phyloP scores from a whole-genome alignment of 2,113 vertebrate genomes.

The Istiophorus platypterus region DNA sequence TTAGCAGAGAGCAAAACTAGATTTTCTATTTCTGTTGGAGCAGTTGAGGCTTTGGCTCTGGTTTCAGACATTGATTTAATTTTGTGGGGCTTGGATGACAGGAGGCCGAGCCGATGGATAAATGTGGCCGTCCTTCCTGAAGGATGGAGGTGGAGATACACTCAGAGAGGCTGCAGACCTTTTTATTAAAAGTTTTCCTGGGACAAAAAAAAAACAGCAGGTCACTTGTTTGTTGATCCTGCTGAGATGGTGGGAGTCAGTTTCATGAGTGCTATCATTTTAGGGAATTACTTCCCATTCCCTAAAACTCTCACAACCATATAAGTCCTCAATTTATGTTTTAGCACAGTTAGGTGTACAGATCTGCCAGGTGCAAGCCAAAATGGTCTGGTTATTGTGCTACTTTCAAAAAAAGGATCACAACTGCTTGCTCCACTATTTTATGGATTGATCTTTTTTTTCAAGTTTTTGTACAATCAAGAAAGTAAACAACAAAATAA shows the following conservation, averaged over 20 bases:
- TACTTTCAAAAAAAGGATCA: neutral
- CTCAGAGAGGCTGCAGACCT: conserved; percentile 59
- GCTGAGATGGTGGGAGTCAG: conserved; percentile 2
- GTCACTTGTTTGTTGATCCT: conserved; percentile 38
- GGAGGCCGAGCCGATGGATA: conserved; percentile 82
- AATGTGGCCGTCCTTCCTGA: conserved; percentile 80
- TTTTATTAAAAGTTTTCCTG: conserved; percentile 81
- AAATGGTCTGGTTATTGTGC: neutral
- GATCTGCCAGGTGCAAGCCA: neutral
- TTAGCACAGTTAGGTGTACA: neutral
- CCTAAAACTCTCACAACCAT: neutral
- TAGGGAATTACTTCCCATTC: conserved; percentile 11
- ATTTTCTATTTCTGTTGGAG: conserved; percentile 88
- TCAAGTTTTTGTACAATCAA: neutral
- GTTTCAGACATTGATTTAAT: conserved; percentile 89
- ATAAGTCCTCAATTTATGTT: neutral
- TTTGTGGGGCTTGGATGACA: conserved; percentile 84
- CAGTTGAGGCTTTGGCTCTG: conserved; percentile 84
- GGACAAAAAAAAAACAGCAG: conserved; percentile 58
- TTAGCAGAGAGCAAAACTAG: conserved; percentile 87
- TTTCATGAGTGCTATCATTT: conserved; percentile 30
- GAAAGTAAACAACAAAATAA: neutral
- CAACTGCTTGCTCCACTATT: too few species aligned
- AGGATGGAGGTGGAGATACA: conserved; percentile 78
- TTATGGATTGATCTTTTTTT: neutral